Base-by-base conservation (phyloP, 2,888 invertebrate species). In the Icerya purchasi region DNA sequence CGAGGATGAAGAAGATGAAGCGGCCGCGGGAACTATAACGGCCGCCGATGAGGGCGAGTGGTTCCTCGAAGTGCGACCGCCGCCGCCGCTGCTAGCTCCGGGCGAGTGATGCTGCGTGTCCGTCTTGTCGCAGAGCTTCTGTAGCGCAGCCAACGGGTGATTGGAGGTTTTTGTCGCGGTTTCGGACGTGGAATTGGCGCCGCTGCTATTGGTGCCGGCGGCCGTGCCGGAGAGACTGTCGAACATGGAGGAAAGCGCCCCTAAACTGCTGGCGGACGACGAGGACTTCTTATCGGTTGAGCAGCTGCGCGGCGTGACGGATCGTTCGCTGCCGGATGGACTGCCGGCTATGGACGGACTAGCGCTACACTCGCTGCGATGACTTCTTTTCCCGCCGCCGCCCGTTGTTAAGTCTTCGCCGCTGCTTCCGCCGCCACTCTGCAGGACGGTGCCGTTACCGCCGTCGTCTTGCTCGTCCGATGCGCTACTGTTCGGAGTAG, bases 61-160 rank as follows among this genome's bases (percentile, higher is more conserved):
- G 14, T 36, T 36, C 14, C 36, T 5, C 59, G 65, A 64, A 63
- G 68, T 65, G n/a, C n/a, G n/a, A 65, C 66, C 65, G 58, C 66
- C 71, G 50, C 71, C 68, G 60, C 20, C 19, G 20, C 53, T 22
- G 20, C 53, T 53, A 2, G 52, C 52, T 8, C 36, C 36, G 36
- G 8, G 14, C 36, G 36, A 36, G 50, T 78, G 75, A 25, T 80
- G 79, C 64, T 81, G 81, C 20, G 80, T 86, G 74, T 92, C 92
- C 65, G 92, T 90, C 74, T 91, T 93, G 72, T 94, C 93, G 74
- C 94, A 91, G 23, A 96, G 80, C 72, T 93, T 93, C 70, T 96
- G 94, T 59, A 96, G 74, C 1, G 93, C 93, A 21, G 93, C 92
- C 66, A 96, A 72, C 3, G 96, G 96, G 73, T 96, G 92, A 67